phyloP scores from a whole-genome alignment of 2,113 vertebrate genomes.

The Geococcyx californianus region DNA sequence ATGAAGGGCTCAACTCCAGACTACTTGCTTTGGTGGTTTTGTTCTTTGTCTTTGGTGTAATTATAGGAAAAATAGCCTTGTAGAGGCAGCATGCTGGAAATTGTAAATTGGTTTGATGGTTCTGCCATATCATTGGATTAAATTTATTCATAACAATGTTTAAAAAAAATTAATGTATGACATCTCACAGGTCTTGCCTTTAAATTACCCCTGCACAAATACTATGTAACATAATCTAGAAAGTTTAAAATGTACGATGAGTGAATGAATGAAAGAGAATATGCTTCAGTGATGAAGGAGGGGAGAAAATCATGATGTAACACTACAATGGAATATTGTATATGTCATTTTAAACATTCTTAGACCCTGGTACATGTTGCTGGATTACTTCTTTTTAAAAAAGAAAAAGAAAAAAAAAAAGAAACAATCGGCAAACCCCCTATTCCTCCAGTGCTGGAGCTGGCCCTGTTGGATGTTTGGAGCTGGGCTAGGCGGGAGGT shows the following conservation, averaged over 20 bases:
- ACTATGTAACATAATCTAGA: slow-evolving; percentile 79
- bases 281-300: slow-evolving; percentile 54
- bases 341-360: slow-evolving; percentile 74
- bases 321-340: slow-evolving; percentile 68
- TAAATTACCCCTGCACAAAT: slow-evolving; percentile 83
- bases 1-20: slow-evolving; percentile 88
- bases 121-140: slow-evolving; percentile 83
- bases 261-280: slow-evolving; percentile 49
- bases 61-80: slow-evolving; percentile 95
- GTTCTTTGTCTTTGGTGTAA: slow-evolving; percentile 94
- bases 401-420: not conserved
- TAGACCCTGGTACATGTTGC: slow-evolving; percentile 70
- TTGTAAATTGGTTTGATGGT: slow-evolving; percentile 80
- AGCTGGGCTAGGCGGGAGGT: slow-evolving; percentile 40
- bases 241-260: slow-evolving; percentile 71
- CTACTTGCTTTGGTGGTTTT: slow-evolving; percentile 88
- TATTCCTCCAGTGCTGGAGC: slow-evolving; percentile 60
- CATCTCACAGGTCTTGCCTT: slow-evolving; percentile 92
- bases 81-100: slow-evolving; percentile 87
- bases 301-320: slow-evolving; percentile 62
- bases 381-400: slow-evolving; percentile 71
- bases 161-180: slow-evolving; percentile 82
- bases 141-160: slow-evolving; percentile 90
- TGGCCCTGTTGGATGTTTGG: slow-evolving; percentile 52
- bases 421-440: not conserved